phyloP scores from a whole-genome alignment of 1,140 invertebrate genomes.

The Thaumatotibia leucotreta region DNA sequence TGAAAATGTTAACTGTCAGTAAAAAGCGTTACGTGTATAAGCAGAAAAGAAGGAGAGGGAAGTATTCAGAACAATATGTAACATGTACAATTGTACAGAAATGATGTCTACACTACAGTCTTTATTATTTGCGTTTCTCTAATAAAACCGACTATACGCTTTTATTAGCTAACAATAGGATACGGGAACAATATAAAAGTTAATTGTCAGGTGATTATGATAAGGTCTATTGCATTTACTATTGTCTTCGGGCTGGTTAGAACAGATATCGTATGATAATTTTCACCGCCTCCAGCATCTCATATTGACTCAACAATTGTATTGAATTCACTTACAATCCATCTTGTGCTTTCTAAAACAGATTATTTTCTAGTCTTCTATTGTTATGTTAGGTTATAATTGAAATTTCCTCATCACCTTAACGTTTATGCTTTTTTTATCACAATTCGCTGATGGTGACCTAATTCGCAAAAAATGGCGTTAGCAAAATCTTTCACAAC shows the following conservation, averaged over 20 bases:
- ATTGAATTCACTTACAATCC: background rate
- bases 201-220: constrained; percentile 5
- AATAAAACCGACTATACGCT: background rate
- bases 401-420: too few relatives aligned
- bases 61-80: too few relatives aligned
- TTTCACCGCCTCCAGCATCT: background rate
- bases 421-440: too few relatives aligned
- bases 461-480: too few relatives aligned
- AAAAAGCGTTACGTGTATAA: too few relatives aligned
- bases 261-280: background rate
- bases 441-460: too few relatives aligned
- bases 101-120: background rate
- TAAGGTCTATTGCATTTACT: background rate
- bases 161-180: background rate
- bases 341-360: constrained; percentile 4
- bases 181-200: background rate
- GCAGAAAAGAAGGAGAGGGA: too few relatives aligned
- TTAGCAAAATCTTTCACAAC: too few relatives aligned
- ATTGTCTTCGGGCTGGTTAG: background rate
- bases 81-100: background rate
- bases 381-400: background rate
- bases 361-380: background rate
- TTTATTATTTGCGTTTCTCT: background rate
- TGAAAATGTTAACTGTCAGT: too few relatives aligned
- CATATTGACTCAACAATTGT: background rate